phyloP scores from a whole-genome alignment of 1,140 invertebrate genomes.

The Drosophila varians region DNA sequence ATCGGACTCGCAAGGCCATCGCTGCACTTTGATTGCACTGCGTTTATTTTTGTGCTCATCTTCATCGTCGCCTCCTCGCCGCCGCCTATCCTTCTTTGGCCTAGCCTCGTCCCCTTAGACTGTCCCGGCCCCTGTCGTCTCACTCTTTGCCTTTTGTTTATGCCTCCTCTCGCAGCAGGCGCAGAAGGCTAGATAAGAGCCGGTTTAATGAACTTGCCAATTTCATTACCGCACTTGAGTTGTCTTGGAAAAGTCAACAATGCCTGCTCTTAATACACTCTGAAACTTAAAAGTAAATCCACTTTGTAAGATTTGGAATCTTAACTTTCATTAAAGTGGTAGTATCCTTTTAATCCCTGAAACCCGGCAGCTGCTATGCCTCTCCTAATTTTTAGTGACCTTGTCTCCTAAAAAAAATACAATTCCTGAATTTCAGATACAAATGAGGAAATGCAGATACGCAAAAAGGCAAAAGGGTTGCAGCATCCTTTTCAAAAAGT shows the following conservation, averaged over 20 bases:
- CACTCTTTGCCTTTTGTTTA: conserved; percentile 52
- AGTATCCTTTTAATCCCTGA: no score
- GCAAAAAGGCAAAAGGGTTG: neutral
- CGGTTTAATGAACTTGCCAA: conserved; percentile 73
- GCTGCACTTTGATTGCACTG: conserved; percentile 60
- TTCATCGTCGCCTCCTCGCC: conserved; percentile 11
- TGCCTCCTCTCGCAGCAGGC: conserved; percentile 54
- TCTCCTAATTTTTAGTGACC: no score
- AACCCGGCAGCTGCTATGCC: no score
- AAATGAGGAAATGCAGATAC: neutral
- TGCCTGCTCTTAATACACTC: neutral
- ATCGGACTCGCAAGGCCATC: conserved; percentile 56
- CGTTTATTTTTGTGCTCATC: conserved; percentile 53
- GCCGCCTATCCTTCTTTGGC: neutral
- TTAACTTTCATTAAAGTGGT: no score
- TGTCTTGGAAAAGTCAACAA: neutral
- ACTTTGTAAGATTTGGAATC: no score
- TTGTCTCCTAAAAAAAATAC: no score
- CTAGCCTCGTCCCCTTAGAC: neutral
- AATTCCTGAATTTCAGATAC: no score
- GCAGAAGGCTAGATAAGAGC: conserved; percentile 53
- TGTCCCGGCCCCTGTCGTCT: neutral
- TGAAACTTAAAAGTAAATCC: neutral
- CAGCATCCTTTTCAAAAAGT: no score
- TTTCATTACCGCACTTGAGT: conserved; percentile 49